Conservation (phyloP, 2,888 invertebrate genomes). For the Laspeyria flexula region DNA sequence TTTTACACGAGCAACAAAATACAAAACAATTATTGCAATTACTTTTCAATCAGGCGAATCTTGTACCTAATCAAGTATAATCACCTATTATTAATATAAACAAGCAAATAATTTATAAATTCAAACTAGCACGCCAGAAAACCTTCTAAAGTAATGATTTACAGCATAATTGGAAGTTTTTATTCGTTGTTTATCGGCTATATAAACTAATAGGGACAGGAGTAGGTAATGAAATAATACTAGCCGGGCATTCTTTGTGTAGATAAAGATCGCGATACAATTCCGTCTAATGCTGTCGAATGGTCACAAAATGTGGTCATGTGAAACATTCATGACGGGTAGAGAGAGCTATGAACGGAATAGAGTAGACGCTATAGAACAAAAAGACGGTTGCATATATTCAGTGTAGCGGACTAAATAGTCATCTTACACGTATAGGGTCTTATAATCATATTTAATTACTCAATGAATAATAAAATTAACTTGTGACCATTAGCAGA, state of each 20-base stretch:
- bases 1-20: slow-evolving; percentile 10
- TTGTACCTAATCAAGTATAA: not conserved
- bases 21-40: slow-evolving; percentile 12
- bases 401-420: too few relatives aligned
- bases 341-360: slow-evolving; percentile 25
- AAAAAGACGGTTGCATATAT: too few relatives aligned
- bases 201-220: slow-evolving; percentile 51
- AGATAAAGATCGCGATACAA: slow-evolving; percentile 57
- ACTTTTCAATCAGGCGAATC: slow-evolving; percentile 26
- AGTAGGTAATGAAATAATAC: slow-evolving; percentile 52
- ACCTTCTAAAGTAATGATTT: slow-evolving; percentile 44
- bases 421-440: too few relatives aligned
- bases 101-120: slow-evolving; percentile 5
- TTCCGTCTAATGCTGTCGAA: slow-evolving; percentile 59
- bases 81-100: slow-evolving; percentile 1
- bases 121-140: slow-evolving; percentile 34
- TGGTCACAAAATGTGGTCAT: slow-evolving; percentile 55
- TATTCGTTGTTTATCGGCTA: slow-evolving; percentile 52
- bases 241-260: slow-evolving; percentile 41
- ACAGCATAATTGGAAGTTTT: slow-evolving; percentile 49
- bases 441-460: too few relatives aligned
- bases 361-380: slow-evolving; percentile 9
- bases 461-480: too few relatives aligned
- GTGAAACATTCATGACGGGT: slow-evolving; percentile 50
- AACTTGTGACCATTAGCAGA: too few relatives aligned